phyloP scores from a whole-genome alignment of 2,888 invertebrate genomes.

The Meliscaeva auricollis region DNA sequence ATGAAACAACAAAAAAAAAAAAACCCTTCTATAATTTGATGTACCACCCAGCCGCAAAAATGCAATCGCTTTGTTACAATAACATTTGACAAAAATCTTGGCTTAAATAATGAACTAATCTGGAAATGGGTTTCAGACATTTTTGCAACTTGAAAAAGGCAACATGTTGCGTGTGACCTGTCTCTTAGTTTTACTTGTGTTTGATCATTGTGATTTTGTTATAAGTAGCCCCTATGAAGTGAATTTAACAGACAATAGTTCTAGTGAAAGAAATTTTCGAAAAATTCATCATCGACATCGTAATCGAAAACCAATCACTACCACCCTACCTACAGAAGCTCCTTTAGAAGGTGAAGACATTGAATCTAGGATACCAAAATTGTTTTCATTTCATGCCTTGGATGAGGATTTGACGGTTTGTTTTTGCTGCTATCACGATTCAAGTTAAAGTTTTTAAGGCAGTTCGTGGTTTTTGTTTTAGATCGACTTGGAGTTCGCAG shows the following conservation, averaged over 20 bases:
- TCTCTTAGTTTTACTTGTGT: slow-evolving; percentile 26
- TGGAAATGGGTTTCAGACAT: slow-evolving; percentile 49
- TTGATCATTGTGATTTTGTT: slow-evolving; percentile 46
- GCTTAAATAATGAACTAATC: slow-evolving; percentile 67
- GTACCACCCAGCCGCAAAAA: slow-evolving; percentile 5
- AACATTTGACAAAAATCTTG: slow-evolving; percentile 29
- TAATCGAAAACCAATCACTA: not conserved
- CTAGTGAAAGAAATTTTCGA: slow-evolving; percentile 21
- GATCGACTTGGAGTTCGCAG: slow-evolving; percentile 86
- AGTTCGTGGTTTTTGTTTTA: too few relatives aligned
- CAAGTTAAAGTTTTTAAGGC: not conserved
- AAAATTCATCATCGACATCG: slow-evolving; percentile 32
- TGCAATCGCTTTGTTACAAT: slow-evolving; percentile 10
- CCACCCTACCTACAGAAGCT: not conserved
- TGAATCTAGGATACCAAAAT: slow-evolving; percentile 51
- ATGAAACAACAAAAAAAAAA: not conserved
- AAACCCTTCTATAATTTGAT: not conserved
- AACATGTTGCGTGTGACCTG: slow-evolving; percentile 54
- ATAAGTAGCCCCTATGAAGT: slow-evolving; percentile 44
- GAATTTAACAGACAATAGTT: slow-evolving; percentile 35
- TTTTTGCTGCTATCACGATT: not conserved
- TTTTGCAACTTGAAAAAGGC: slow-evolving; percentile 37
- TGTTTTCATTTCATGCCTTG: slow-evolving; percentile 78
- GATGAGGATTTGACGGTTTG: slow-evolving; percentile 79
- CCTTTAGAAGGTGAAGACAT: slow-evolving; percentile 1